These are phyloP conservation scores for Archegozetes longisetosus DNA, from an alignment of 1,140 invertebrate genomes.

Conservation along the genomic window DNA sequence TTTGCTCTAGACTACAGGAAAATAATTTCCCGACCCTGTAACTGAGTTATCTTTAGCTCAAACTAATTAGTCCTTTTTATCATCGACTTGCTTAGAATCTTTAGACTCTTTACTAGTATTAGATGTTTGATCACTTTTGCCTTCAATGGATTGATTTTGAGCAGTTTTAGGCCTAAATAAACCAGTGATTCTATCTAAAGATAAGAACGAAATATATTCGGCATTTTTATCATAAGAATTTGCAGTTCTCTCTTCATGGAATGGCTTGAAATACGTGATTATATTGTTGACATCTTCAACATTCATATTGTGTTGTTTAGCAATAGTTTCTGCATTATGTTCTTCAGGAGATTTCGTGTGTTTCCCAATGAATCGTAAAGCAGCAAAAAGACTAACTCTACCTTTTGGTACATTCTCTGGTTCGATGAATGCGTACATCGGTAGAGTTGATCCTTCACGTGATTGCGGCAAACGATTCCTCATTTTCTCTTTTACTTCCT, in stretches of 20 bases:
- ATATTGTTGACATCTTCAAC: slow-evolving; percentile 18
- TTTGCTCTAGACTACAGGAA: no score
- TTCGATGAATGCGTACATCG: slow-evolving; percentile 26
- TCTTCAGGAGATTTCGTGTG: slow-evolving; percentile 39
- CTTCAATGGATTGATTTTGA: no score
- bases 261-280: slow-evolving; percentile 31
- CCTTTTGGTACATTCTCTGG: slow-evolving; percentile 25
- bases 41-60: no score
- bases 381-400: slow-evolving; percentile 28
- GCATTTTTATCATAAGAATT: not conserved
- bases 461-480: not conserved
- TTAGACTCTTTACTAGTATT: no score
- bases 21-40: no score
- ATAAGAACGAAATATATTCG: not conserved
- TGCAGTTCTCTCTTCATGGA: not conserved
- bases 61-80: no score
- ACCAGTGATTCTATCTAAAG: not conserved
- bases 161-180: not conserved
- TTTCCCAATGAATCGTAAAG: slow-evolving; percentile 39
- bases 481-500: not conserved
- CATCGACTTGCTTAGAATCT: no score
- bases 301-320: slow-evolving; percentile 46
- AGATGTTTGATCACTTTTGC: no score
- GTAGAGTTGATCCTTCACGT: slow-evolving; percentile 26
- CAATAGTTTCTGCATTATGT: slow-evolving; percentile 39